Conservation (phyloP, 2,113 vertebrate genomes). For the Phaetusa simplex region DNA sequence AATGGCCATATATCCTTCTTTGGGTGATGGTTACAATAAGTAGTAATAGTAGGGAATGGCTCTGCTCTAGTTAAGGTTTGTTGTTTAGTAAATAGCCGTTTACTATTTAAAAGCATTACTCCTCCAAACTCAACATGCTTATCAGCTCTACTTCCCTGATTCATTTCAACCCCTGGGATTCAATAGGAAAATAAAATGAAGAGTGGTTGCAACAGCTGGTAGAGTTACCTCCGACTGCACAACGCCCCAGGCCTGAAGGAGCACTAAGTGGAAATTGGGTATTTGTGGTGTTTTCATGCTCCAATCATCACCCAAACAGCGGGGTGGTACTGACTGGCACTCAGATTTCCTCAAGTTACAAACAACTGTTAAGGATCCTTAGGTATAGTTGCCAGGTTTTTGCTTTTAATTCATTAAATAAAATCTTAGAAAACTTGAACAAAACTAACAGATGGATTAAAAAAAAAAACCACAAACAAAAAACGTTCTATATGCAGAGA, state of each 20-base stretch:
- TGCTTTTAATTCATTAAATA: neutral
- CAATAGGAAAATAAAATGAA: neutral
- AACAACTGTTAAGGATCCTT: neutral
- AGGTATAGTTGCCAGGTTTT: neutral
- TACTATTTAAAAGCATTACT: neutral
- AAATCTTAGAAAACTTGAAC: neutral
- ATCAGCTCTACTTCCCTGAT: neutral
- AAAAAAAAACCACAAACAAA: too few relatives aligned
- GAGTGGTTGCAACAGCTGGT: neutral
- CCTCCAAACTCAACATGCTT: neutral
- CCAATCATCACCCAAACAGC: too few relatives aligned
- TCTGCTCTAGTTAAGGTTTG: neutral
- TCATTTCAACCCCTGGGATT: neutral
- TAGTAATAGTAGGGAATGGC: neutral
- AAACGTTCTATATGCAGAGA: neutral
- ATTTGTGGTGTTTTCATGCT: too few relatives aligned
- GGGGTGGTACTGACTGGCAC: neutral
- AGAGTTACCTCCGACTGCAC: neutral
- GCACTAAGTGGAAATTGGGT: neutral
- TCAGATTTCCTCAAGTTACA: neutral
- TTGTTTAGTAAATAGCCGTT: neutral
- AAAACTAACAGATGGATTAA: neutral
- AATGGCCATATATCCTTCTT: neutral
- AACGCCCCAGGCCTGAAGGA: neutral
- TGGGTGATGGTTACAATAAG: rapidly evolving